Evolutionary conservation across 2,113 vertebrate genomes (phyloP).

Genomic region (Oxyruncus cristatus): DNA sequence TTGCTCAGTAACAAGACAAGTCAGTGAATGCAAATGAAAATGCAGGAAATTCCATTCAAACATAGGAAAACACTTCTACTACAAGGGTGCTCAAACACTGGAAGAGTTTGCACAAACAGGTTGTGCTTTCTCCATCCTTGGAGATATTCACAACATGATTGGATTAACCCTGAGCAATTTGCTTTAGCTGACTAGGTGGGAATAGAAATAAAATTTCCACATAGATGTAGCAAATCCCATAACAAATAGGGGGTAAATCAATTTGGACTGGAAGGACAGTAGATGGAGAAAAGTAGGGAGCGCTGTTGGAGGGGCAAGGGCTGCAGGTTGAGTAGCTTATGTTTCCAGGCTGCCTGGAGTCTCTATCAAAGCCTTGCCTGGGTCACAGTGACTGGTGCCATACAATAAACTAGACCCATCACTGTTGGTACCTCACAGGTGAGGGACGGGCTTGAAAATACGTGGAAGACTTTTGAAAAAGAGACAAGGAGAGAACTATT

Average conservation of each 20-base stretch:
- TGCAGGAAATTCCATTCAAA: not conserved
- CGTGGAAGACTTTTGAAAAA: not conserved
- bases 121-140: not conserved
- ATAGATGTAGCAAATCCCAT: not conserved
- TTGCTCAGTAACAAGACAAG: not conserved
- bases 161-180: not conserved
- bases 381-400: rapidly evolving
- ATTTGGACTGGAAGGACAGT: not conserved
- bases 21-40: not conserved
- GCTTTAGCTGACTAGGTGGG: not conserved
- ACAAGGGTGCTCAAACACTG: not conserved
- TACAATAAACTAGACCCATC: not conserved
- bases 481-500: rapidly evolving
- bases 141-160: not conserved
- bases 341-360: not conserved
- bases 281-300: not conserved
- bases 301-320: not conserved
- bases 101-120: not conserved
- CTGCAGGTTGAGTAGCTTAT: not conserved
- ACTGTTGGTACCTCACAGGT: not conserved
- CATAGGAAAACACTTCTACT: not conserved
- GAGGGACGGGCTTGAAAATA: not conserved
- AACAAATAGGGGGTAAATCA: not conserved
- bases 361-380: not conserved
- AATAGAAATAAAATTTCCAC: not conserved